Percentiles rank a stretch among this genome's conserved stretches.
phyloP scores from a whole-genome alignment of 2,113 vertebrate genomes.

The Picathartes gymnocephalus region DNA sequence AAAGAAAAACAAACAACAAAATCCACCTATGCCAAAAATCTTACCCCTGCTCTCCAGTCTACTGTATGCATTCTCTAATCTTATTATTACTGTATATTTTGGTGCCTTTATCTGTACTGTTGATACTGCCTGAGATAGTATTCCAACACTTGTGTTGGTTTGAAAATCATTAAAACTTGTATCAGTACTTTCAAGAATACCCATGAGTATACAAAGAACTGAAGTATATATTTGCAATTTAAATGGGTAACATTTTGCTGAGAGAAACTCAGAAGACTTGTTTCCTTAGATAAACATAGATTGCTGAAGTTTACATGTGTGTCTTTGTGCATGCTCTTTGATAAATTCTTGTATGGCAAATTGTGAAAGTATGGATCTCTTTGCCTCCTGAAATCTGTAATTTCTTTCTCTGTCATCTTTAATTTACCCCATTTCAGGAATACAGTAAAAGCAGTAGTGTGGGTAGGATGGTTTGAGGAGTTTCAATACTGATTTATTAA shows the following conservation, averaged over 20 bases:
- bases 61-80: background rate
- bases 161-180: background rate
- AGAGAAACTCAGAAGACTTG: background rate
- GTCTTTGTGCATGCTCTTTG: background rate
- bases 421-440: constrained; percentile 49
- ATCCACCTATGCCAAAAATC: background rate
- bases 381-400: constrained; percentile 37
- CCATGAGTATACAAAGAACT: background rate
- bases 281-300: background rate
- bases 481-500: constrained; percentile 7
- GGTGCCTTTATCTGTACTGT: background rate
- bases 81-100: background rate
- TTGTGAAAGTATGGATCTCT: constrained; percentile 24
- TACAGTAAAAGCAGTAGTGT: constrained; percentile 20
- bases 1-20: background rate
- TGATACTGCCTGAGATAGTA: background rate
- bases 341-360: constrained; percentile 44
- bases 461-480: background rate
- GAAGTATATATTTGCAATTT: background rate
- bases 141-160: background rate
- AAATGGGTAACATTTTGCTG: background rate
- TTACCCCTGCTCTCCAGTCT: background rate
- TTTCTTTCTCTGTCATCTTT: constrained; percentile 61
- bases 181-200: background rate
- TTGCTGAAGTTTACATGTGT: background rate